These are phyloP conservation scores for Brachyistius frenatus DNA, from an alignment of 2,113 vertebrate species.

Conservation along the genomic window DNA sequence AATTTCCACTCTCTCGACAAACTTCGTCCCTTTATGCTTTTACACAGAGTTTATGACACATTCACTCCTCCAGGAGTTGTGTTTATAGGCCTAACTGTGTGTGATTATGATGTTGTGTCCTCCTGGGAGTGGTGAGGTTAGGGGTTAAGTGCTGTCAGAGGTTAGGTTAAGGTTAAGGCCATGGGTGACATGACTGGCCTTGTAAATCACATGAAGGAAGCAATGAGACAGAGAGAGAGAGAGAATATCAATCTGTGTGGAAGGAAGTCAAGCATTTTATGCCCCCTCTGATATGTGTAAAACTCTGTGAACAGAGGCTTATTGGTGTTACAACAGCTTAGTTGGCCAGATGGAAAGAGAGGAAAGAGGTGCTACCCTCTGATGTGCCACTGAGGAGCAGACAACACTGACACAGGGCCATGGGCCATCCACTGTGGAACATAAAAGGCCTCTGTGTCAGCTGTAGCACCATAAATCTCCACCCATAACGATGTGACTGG, in stretches of 20 bases:
- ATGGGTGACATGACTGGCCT: constrained; percentile 34
- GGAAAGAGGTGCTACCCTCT: constrained; percentile 26
- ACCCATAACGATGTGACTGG: constrained; percentile 38
- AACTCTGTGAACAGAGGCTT: constrained; percentile 61
- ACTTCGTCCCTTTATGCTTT: constrained; percentile 22
- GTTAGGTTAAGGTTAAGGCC: constrained; percentile 64
- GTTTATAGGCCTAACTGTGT: constrained; percentile 49
- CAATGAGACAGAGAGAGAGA: constrained; percentile 47
- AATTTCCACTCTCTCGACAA: constrained; percentile 10
- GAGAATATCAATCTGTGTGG: constrained; percentile 45
- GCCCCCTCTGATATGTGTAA: constrained; percentile 54
- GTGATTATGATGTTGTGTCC: constrained; percentile 40
- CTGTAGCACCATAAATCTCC: constrained; percentile 44
- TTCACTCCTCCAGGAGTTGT: constrained; percentile 37
- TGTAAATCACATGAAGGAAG: constrained; percentile 71
- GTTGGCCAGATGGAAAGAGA: constrained; percentile 27
- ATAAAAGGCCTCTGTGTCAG: constrained; percentile 34
- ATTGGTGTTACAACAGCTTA: constrained; percentile 13
- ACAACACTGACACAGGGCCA: constrained; percentile 24
- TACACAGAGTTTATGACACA: constrained; percentile 42
- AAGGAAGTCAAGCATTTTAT: constrained; percentile 66
- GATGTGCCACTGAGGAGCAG: constrained; percentile 39
- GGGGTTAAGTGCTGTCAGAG: constrained; percentile 71
- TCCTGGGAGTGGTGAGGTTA: constrained; percentile 29
- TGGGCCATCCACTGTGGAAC: constrained; percentile 27